These are phyloP conservation scores for Kuschelorhynchus macadamiae DNA, from an alignment of 2,888 invertebrate genomes.

Conservation along the genomic window DNA sequence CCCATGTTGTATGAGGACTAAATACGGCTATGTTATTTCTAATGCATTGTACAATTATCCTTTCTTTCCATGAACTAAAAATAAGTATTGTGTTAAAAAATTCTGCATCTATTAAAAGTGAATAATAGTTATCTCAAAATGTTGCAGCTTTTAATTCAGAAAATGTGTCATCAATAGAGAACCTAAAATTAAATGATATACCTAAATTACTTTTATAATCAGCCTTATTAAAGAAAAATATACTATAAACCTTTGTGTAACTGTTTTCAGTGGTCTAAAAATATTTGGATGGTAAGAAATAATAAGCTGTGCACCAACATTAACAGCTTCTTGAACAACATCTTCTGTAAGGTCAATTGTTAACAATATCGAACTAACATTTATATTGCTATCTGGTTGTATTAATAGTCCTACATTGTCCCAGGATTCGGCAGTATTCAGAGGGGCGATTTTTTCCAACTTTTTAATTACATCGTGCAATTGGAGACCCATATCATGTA, in stretches of 20 bases:
- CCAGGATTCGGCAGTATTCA: slow-evolving; percentile 85
- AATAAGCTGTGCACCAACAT: slow-evolving; percentile 80
- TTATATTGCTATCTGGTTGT: slow-evolving; percentile 75
- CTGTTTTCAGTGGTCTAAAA: slow-evolving; percentile 85
- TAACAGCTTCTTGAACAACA: slow-evolving; percentile 86
- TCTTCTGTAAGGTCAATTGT: slow-evolving; percentile 95
- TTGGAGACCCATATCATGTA: slow-evolving; percentile 20
- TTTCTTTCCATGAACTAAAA: slow-evolving; percentile 82
- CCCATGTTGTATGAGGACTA: slow-evolving; percentile 95
- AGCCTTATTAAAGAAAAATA: too few species aligned
- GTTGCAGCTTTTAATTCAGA: too few species aligned
- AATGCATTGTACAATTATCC: slow-evolving; percentile 83
- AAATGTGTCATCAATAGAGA: too few species aligned
- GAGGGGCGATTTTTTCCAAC: slow-evolving; percentile 80
- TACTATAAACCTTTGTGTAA: slow-evolving; percentile 87
- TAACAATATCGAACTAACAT: slow-evolving; percentile 79
- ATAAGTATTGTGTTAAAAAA: slow-evolving; percentile 35
- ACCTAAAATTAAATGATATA: too few species aligned
- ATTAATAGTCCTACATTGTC: slow-evolving; percentile 95
- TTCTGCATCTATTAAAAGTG: too few species aligned
- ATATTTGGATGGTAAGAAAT: slow-evolving; percentile 97
- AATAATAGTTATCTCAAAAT: too few species aligned
- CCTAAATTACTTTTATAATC: too few species aligned
- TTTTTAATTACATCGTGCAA: slow-evolving; percentile 64
- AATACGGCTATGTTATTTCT: slow-evolving; percentile 90